phyloP scores from a whole-genome alignment of 2,113 vertebrate genomes.

The Melanotaenia duboulayi region DNA sequence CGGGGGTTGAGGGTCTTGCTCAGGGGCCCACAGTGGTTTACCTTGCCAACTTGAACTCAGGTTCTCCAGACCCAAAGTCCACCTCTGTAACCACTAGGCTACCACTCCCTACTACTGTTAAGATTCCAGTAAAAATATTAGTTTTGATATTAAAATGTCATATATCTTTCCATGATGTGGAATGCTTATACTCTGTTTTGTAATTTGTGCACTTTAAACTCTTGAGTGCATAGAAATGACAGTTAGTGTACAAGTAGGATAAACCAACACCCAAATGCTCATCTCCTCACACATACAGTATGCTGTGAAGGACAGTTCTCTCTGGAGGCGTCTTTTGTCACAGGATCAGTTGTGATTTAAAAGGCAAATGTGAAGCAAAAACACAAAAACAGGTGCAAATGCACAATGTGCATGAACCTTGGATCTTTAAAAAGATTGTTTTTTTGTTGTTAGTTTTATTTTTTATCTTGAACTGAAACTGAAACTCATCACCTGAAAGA shows the following conservation, averaged over 20 bases:
- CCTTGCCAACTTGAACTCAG: no score
- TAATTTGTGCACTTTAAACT: background rate
- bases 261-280: background rate
- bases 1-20: no score
- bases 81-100: no score
- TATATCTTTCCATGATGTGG: background rate
- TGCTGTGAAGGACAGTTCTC: slow-evolving; percentile 49
- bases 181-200: background rate
- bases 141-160: background rate
- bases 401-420: background rate
- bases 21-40: no score
- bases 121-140: slow-evolving; percentile 9
- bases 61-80: no score
- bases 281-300: slow-evolving; percentile 12
- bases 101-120: no score
- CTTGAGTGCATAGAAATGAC: background rate
- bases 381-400: slow-evolving; percentile 11
- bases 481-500: background rate
- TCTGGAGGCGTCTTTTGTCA: slow-evolving; percentile 49
- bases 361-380: slow-evolving; percentile 30
- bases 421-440: slow-evolving; percentile 2
- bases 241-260: background rate
- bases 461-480: background rate
- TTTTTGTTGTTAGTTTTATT: background rate
- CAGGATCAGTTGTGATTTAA: slow-evolving; percentile 42